phyloP scores from a whole-genome alignment of 1,140 invertebrate species.

The Drosophila santomea region DNA sequence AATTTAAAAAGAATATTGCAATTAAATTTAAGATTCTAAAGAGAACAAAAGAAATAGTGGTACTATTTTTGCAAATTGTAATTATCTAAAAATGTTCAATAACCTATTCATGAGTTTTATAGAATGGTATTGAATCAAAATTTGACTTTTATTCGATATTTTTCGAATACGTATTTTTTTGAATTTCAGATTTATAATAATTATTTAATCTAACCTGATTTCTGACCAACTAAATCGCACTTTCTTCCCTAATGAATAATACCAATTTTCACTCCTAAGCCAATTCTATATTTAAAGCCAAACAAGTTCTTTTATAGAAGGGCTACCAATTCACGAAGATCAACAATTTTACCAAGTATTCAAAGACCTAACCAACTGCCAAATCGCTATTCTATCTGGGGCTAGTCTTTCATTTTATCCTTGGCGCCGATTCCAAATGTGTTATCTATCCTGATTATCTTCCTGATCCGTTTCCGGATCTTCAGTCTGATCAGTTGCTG shows the following conservation, averaged over 20 bases:
- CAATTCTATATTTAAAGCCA: slow-evolving; percentile 8
- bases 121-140: too few species aligned
- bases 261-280: neutral
- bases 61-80: too few species aligned
- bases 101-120: too few species aligned
- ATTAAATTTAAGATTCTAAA: too few species aligned
- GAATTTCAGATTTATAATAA: too few species aligned
- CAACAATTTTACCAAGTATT: slow-evolving; percentile 15
- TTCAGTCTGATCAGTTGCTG: neutral
- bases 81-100: too few species aligned
- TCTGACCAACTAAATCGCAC: neutral
- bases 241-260: neutral
- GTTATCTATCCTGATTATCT: neutral
- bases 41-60: too few species aligned
- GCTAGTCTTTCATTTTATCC: slow-evolving; percentile 1
- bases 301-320: neutral
- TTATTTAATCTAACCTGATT: too few species aligned
- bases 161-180: too few species aligned
- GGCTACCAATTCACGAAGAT: slow-evolving; percentile 13
- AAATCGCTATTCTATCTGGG: neutral
- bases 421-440: neutral
- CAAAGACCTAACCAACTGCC: slow-evolving; percentile 2
- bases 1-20: too few species aligned
- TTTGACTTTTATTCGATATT: too few species aligned
- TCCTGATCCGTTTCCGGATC: neutral